These are phyloP conservation scores for Lepidostoma basale DNA, from an alignment of 1,140 invertebrate species.

Conservation along the genomic window DNA sequence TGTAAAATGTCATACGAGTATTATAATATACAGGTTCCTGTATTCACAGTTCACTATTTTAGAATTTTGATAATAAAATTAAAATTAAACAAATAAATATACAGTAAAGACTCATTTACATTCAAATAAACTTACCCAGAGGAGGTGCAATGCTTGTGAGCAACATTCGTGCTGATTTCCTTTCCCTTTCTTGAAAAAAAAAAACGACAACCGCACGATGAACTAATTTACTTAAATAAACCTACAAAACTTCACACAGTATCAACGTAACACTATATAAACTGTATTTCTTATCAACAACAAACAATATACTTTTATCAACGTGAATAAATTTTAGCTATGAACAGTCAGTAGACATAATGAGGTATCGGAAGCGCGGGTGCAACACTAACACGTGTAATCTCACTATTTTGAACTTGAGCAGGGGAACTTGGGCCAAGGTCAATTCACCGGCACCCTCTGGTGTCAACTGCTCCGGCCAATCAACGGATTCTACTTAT, in stretches of 20 bases:
- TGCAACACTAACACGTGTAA: background rate
- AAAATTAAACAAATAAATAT: too few species aligned
- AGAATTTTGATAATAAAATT: too few species aligned
- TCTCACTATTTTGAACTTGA: constrained; percentile 28
- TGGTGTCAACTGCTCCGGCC: background rate
- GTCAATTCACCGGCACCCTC: constrained; percentile 26
- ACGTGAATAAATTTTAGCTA: background rate
- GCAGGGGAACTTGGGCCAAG: background rate
- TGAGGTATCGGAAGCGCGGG: constrained; percentile 4
- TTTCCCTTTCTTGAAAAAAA: constrained; percentile 5
- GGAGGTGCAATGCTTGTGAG: constrained; percentile 43
- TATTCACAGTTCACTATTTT: too few species aligned
- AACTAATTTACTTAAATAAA: constrained; percentile 1
- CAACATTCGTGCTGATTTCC: constrained; percentile 42
- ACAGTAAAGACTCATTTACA: too few species aligned
- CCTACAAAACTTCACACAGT: constrained; percentile 11
- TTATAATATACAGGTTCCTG: too few species aligned
- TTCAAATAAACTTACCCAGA: constrained; percentile 40
- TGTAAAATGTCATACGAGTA: too few species aligned
- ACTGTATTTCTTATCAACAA: constrained; percentile 4
- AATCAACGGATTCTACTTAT: background rate
- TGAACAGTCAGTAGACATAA: constrained; percentile 1
- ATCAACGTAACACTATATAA: constrained; percentile 6
- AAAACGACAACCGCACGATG: background rate
- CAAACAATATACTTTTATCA: constrained; percentile 10